Evolutionary conservation across 1,140 invertebrate genomes (phyloP), one percentile per base, ranked within the genome.

Genomic region (Lineus longissimus): DNA sequence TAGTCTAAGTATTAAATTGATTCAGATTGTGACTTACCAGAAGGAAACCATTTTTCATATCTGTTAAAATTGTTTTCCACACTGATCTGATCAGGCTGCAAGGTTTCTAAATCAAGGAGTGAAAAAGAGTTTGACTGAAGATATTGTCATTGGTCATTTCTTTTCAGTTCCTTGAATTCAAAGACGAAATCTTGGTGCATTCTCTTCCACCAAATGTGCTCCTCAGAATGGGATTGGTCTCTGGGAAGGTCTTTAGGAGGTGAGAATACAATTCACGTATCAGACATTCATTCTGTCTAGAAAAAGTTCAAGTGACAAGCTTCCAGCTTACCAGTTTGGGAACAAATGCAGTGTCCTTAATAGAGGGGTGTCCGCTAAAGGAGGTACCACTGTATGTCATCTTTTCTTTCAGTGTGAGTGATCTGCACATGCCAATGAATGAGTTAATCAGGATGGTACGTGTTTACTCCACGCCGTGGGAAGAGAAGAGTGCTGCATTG

Each of bases 381-480:
- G n/a, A n/a, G n/a, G n/a, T n/a, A n/a, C n/a, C 59, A 61, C 56
- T 25, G 30, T n/a, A n/a, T n/a, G n/a, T n/a, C n/a, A n/a, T 31
- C 4, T 65, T 56, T 63, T 56, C 45, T 59, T 64, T 25, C 63
- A 80, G 78, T 70, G 65, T 78, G 1, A 79, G 76, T 73, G 79
- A 81, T 57, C 58, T 79, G 27, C 72, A 77, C 51, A 75, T 73
- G 67, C 79, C 80, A 25, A 66, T 79, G 19, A 75, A 74, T 67
- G 80, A 82, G 62, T 59, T 82, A 22, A 70, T 81, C 0, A 66
- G 80, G 41, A 58, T 82, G 29, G 80, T 82, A 7, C 68, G 75
- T 36, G 70, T 81, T 2, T 82, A 80, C 65, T 80, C 78, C 9
- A 73, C 75, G 19, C 74, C 78, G 0, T 82, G 79, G 79, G 80